Base-by-base conservation (phyloP, 1,140 invertebrate genomes). In the Stenopsyche tienmushanensis region DNA sequence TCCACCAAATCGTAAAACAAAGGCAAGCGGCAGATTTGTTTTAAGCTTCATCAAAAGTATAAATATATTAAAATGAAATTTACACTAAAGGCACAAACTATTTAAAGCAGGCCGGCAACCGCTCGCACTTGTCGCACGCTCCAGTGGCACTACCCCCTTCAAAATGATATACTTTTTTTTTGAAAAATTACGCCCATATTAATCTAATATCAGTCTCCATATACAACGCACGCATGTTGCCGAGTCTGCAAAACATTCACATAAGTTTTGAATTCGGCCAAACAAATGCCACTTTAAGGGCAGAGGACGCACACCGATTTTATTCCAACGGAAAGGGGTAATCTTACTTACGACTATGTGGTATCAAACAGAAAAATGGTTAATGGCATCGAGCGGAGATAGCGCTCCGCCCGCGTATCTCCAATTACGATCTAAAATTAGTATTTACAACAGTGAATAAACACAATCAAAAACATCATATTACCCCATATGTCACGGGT, bases 1-100 rank as follows among this genome's bases (percentile, higher is more conserved):
- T 65, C 67, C 67, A 69, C 66, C 64, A 62, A 67, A 71, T 62
- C 64, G 66, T 71, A 68, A 71, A 71, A 71, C 66, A 71, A 71
- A 68, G 66, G 63, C 69, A 71, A 71, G 66, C 69, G 69, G 69
- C 63, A 65, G 62, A 64, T 62, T 63, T 63, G 52, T 45, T 34
- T 62, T 39, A 58, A 69, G 67, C 63, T 57, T 62, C 57, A 47
- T 65, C 55, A 45, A 69, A 64, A 65, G 59, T 69, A 65, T 62
- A 66, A 62, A 69, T 65, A 64, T 62, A 54, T 62, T 59, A 57
- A 69, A 62, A 63, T 63, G 64, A 69, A 64, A 65, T 65, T 49
- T 60, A 69, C 67, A 59, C 67, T 65, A 65, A 69, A 69, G 67
- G 67, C 67, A 69, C 67, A 55, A 69, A 69, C 63, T 65, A 62